These are phyloP conservation scores for Syngnathus scovelli DNA, from an alignment of 2,113 vertebrate species.

Conservation along the genomic window DNA sequence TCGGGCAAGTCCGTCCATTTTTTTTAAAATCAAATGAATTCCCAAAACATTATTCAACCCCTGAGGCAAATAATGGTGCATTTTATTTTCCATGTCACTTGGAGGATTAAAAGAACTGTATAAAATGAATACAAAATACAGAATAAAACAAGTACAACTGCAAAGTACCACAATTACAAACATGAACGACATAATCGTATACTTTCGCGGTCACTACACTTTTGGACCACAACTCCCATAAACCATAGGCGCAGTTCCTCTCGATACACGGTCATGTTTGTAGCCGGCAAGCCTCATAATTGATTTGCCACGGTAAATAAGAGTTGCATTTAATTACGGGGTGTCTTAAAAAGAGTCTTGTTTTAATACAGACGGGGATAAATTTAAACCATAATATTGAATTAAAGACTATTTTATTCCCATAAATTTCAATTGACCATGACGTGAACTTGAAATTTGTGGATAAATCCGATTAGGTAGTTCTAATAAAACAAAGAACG, in stretches of 20 bases:
- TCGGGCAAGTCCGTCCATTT: too few species aligned
- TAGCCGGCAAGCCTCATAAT: not conserved
- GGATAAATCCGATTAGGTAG: too few species aligned
- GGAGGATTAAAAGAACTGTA: not conserved
- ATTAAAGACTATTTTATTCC: not conserved
- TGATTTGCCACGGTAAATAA: not conserved
- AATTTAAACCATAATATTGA: not conserved
- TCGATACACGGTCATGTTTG: not conserved
- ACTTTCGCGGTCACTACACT: not conserved
- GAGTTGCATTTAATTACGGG: not conserved
- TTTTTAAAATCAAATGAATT: too few species aligned
- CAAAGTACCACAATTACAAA: not conserved
- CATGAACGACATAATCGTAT: too few species aligned
- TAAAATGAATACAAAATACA: not conserved
- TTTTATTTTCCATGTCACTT: too few species aligned
- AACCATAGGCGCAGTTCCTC: not conserved
- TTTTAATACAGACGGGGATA: not conserved
- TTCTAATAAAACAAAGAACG: conserved; percentile 2
- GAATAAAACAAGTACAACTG: not conserved
- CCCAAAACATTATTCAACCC: too few species aligned
- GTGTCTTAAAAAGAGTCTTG: not conserved
- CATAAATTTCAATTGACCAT: too few species aligned
- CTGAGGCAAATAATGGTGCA: too few species aligned
- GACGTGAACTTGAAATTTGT: not conserved
- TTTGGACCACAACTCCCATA: conserved; percentile 19